These are phyloP conservation scores for Scaptodrosophila latifasciaeformis DNA, from an alignment of 2,888 invertebrate genomes.

Conservation along the genomic window DNA sequence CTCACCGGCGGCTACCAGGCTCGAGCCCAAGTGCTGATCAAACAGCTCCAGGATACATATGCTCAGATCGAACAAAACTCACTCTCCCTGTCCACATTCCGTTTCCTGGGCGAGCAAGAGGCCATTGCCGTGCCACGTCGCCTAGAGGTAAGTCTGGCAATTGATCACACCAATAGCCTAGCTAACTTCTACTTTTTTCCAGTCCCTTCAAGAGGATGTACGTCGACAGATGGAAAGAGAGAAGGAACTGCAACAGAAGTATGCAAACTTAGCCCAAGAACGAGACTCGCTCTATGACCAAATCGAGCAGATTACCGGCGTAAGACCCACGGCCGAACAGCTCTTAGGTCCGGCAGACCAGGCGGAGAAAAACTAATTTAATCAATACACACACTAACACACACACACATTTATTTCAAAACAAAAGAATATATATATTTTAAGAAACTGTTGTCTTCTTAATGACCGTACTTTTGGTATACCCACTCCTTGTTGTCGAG, in stretches of 20 bases:
- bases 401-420: constrained; percentile 15
- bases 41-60: constrained; percentile 89
- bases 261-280: constrained; percentile 83
- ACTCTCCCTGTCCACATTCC: constrained; percentile 92
- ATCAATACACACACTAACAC: neutral
- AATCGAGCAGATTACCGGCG: constrained; percentile 43
- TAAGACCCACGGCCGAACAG: constrained; percentile 33
- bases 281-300: constrained; percentile 71
- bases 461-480: constrained; percentile 93
- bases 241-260: constrained; percentile 88
- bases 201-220: constrained; percentile 94
- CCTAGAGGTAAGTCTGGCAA: constrained; percentile 81
- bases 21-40: constrained; percentile 88
- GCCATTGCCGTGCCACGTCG: constrained; percentile 91
- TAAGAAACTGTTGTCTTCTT: constrained; percentile 13
- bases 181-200: constrained; percentile 40
- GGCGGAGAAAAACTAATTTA: neutral
- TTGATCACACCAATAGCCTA: neutral
- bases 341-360: constrained; percentile 14
- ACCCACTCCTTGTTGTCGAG: constrained; percentile 99
- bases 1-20: constrained; percentile 93
- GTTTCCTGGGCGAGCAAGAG: constrained; percentile 92
- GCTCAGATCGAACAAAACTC: constrained; percentile 94
- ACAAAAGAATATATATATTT: constrained; percentile 1
- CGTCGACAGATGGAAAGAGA: constrained; percentile 94